Evolutionary conservation across 2,888 invertebrate genomes (phyloP), one percentile per base, ranked within the genome.

Genomic region (Diarsia dahlii): DNA sequence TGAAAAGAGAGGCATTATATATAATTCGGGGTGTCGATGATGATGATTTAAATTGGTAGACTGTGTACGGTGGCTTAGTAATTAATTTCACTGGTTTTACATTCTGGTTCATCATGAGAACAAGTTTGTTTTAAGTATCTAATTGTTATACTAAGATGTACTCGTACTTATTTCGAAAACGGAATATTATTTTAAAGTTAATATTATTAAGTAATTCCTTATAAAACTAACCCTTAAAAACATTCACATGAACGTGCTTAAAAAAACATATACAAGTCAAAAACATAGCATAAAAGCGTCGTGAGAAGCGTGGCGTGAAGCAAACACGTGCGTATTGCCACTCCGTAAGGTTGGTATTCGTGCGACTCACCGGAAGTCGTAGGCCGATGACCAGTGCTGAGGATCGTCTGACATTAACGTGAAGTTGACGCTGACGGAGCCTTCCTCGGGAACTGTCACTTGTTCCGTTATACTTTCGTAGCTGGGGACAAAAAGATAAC

Each of bases 401-500:
- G 98, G 98, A 92, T 98, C 98, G 90, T 98, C 97, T n/a, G 97
- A 97, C 97, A 98, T 98, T 64, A 99, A 95, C 0, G 98, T 98
- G 88, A 99, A 98, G 94, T 99, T 98, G 80, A 98, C 95, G 72
- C 97, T 97, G 63, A 97, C 92, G 0, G 97, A 97, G 0, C 97
- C 97, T 48, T 93, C 93, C 0, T 90, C 91, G 0, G 97, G 97
- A 0, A 98, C 97, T 0, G 95, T 96, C 13, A 98, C 97, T 84
- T 95, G 95, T 82, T 97, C 97, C 0, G 98, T 97, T 72, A 97
- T 94, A 60, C 97, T 95, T 90, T 98, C 97, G 84, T 97, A 97
- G 23, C 98, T 97, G 89, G 8, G 87, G 63, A 70, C 12, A 68
- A 79, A 28, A 60, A 54, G 0, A 18, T 39, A 28, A 28, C 28